Percentiles rank a stretch among this genome's conserved stretches.
These are phyloP conservation scores for Tangara arthus DNA, from an alignment of 2,797 vertebrate species.

Conservation along the genomic window DNA sequence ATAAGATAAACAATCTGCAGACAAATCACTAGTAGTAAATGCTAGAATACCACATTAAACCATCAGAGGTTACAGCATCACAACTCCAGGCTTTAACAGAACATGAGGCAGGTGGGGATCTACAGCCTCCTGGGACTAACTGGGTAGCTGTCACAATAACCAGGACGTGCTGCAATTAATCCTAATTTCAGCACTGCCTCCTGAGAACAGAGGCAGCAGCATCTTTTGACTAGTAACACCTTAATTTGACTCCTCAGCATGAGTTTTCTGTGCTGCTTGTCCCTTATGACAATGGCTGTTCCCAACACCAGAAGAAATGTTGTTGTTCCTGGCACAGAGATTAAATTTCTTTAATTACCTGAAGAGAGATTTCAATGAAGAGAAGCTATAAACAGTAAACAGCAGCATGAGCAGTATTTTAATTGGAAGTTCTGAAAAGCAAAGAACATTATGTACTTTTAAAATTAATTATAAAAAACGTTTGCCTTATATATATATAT, in stretches of 20 bases:
- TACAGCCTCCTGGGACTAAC: background rate
- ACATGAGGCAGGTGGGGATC: background rate
- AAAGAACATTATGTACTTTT: background rate
- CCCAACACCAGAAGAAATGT: background rate
- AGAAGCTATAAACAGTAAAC: slow-evolving; percentile 87
- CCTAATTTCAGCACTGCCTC: background rate
- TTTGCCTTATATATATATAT: background rate
- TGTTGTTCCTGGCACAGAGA: background rate
- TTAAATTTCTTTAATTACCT: slow-evolving; percentile 74
- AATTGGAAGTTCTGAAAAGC: slow-evolving; percentile 86
- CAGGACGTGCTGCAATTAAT: background rate
- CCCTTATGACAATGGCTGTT: background rate
- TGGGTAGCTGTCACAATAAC: background rate
- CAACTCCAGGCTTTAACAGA: background rate
- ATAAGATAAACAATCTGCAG: background rate
- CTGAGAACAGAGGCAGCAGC: background rate
- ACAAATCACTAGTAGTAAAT: background rate
- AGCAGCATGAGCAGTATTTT: slow-evolving; percentile 91
- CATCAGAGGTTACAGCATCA: background rate
- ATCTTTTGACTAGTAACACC: background rate
- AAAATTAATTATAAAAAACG: background rate
- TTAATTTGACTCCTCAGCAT: background rate
- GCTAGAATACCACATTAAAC: background rate
- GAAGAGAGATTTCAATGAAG: slow-evolving; percentile 83
- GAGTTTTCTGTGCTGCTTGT: background rate